phyloP scores from a whole-genome alignment of 2,797 vertebrate species.

The Sardinella longiceps region DNA sequence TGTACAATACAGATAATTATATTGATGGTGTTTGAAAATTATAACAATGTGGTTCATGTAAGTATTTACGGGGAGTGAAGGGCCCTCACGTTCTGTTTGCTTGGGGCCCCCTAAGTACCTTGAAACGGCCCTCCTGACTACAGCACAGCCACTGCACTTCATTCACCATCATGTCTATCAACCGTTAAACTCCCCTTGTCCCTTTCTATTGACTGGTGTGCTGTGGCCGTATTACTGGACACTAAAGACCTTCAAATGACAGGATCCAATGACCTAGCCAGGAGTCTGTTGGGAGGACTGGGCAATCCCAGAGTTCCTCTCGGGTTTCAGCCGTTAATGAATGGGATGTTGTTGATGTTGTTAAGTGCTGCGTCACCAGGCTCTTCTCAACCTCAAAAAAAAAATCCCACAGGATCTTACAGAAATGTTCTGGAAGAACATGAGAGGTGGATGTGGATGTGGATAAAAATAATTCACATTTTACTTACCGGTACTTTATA shows the following conservation, averaged over 20 bases:
- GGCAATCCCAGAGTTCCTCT: constrained; percentile 70
- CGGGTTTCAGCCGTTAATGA: constrained; percentile 80
- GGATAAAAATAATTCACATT: too few species aligned
- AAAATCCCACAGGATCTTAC: constrained; percentile 58
- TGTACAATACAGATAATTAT: too few species aligned
- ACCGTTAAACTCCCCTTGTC: constrained; percentile 74
- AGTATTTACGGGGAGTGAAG: too few species aligned
- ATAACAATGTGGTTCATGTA: too few species aligned
- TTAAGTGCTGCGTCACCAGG: constrained; percentile 72
- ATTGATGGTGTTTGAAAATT: too few species aligned
- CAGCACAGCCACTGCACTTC: background rate
- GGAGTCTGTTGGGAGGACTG: constrained; percentile 70
- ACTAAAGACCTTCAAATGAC: constrained; percentile 76
- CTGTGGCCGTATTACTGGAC: constrained; percentile 70
- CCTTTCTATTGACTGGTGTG: constrained; percentile 76
- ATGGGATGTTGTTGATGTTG: constrained; percentile 86
- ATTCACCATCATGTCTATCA: background rate
- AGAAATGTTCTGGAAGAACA: background rate
- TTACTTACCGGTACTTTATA: too few species aligned
- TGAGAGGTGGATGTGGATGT: background rate
- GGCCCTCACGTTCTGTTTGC: too few species aligned
- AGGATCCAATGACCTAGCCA: constrained; percentile 80
- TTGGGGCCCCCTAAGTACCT: too few species aligned
- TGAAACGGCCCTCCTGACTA: too few species aligned
- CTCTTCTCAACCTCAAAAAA: constrained; percentile 56